These are phyloP conservation scores for Picathartes gymnocephalus DNA, from an alignment of 2,113 vertebrate species.

Conservation along the genomic window DNA sequence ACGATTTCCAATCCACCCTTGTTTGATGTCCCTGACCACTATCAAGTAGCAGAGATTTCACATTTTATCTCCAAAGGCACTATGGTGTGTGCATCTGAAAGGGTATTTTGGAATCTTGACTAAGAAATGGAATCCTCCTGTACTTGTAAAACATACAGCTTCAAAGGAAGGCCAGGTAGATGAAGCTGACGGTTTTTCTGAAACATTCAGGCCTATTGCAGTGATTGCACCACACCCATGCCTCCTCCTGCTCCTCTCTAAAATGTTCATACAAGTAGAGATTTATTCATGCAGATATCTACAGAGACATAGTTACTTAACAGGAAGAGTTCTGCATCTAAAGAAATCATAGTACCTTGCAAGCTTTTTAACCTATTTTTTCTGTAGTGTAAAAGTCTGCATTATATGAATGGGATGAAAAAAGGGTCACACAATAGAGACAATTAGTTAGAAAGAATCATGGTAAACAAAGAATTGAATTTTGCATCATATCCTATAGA, in stretches of 20 bases:
- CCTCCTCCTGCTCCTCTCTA: background rate
- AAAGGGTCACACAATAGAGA: background rate
- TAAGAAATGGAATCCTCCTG: background rate
- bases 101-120: background rate
- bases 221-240: background rate
- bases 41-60: background rate
- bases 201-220: background rate
- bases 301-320: background rate
- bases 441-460: background rate
- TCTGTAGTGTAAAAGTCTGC: background rate
- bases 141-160: background rate
- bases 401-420: background rate
- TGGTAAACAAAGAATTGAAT: background rate
- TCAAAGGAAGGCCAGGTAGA: background rate
- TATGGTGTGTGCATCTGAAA: background rate
- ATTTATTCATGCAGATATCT: background rate
- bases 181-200: background rate
- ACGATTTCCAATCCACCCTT: background rate
- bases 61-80: background rate
- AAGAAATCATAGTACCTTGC: background rate
- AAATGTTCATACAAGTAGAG: background rate
- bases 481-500: background rate
- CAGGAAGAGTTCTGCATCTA: background rate
- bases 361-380: background rate
- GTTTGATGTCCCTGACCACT: accelerated